phyloP scores from a whole-genome alignment of 2,888 invertebrate genomes.

The Tenthredo scrophulariae region DNA sequence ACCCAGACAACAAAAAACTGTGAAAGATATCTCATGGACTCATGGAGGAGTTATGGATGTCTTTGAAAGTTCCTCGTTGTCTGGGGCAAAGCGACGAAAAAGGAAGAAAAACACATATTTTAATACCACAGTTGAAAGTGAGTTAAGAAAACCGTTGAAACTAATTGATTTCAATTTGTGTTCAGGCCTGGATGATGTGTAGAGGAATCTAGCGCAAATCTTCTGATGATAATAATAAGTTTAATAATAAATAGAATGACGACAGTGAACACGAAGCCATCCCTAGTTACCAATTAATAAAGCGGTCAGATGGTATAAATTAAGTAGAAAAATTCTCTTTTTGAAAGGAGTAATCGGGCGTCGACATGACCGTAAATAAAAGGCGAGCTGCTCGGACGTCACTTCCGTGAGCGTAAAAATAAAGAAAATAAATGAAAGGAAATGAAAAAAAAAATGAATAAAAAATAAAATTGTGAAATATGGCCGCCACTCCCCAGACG shows the following conservation, averaged over 20 bases:
- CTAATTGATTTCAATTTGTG: not conserved
- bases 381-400: constrained; percentile 47
- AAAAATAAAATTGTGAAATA: constrained; percentile 40
- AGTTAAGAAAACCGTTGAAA: not conserved
- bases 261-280: not conserved
- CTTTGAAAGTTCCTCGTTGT: too few species aligned
- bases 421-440: constrained; percentile 54
- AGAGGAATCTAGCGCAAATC: constrained; percentile 19
- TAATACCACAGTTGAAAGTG: not conserved
- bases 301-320: constrained; percentile 39
- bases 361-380: constrained; percentile 54
- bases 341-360: constrained; percentile 35
- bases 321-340: constrained; percentile 13
- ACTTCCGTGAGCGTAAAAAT: constrained; percentile 55
- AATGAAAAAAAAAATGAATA: constrained; percentile 54
- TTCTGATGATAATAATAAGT: constrained; percentile 5
- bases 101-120: not conserved
- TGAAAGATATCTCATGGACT: too few species aligned
- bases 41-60: too few species aligned
- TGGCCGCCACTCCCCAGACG: constrained; percentile 60
- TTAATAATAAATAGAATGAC: constrained; percentile 31
- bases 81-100: not conserved
- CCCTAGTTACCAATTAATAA: constrained; percentile 41
- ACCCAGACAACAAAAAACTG: not conserved
- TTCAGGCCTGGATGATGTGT: not conserved